Evolutionary conservation across 2,888 invertebrate genomes (phyloP).

Genomic region (Hirudinaria manillensis): DNA sequence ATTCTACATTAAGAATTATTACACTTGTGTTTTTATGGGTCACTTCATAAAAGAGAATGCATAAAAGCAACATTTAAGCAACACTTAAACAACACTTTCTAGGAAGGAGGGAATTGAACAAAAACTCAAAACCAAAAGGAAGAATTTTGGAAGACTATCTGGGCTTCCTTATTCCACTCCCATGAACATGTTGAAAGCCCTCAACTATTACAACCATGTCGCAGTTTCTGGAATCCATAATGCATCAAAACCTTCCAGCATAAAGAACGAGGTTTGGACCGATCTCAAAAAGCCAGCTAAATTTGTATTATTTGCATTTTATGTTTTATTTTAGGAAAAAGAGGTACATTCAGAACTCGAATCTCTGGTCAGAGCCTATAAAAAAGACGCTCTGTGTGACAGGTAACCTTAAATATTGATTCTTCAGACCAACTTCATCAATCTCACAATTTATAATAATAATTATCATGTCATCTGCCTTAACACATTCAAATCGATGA

Average conservation of each 20-base stretch:
- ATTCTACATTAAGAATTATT: too few relatives aligned
- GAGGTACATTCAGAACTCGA: background rate
- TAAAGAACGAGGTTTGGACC: background rate
- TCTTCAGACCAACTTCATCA: background rate
- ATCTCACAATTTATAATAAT: background rate
- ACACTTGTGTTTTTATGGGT: too few relatives aligned
- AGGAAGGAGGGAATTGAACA: too few relatives aligned
- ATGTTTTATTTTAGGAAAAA: background rate
- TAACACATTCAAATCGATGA: too few relatives aligned
- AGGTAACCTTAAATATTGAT: background rate
- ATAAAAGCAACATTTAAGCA: too few relatives aligned
- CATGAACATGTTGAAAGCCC: slow-evolving; percentile 48
- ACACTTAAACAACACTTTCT: too few relatives aligned
- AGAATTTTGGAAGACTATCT: too few relatives aligned
- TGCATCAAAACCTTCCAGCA: slow-evolving; percentile 33
- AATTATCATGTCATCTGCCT: too few relatives aligned
- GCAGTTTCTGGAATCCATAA: slow-evolving; percentile 45
- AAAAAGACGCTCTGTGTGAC: background rate
- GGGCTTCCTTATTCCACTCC: slow-evolving; percentile 42
- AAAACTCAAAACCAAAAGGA: too few relatives aligned
- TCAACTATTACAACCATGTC: slow-evolving; percentile 48
- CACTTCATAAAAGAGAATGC: too few relatives aligned
- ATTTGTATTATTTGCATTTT: too few relatives aligned
- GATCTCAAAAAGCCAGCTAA: slow-evolving; percentile 24
- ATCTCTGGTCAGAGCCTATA: slow-evolving; percentile 14